Base-by-base conservation (phyloP, 2,888 invertebrate genomes). In the Axea sp. region DNA sequence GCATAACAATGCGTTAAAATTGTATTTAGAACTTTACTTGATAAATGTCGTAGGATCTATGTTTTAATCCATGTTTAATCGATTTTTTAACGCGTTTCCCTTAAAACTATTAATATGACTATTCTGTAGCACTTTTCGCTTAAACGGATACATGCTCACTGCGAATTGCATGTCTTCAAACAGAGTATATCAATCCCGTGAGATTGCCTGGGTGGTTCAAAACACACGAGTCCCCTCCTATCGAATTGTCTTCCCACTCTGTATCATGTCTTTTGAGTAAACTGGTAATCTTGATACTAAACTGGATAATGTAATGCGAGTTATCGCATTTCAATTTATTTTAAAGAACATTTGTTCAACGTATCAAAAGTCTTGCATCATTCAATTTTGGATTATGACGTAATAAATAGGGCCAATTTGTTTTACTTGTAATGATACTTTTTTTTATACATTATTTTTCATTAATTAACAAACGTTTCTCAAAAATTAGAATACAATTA, bases 111-210 rank as follows among this genome's bases (percentile, higher is more conserved):
- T 57, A 31, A 33, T 30, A 6, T 14, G 39, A 39, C 31, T 37
- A 3, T 39, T 22, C 31, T 57, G 30, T 17, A 39, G 17, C 17
- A 47, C 47, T 67, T 43, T 47, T 24, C 39, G 55, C 67, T 24
- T 26, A 39, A 67, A 55, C 45, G 57, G 14, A 57, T 47, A 45
- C 55, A 55, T 67, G 47, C 67, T 67, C 67, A 67, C 67, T 67
- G 67, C 22, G 31, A 26, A 15, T 30, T 49, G 67, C 39, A 47
- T 57, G 67, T 57, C 57, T 39, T 49, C 17, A 31, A 31, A 47
- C 57, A 15, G 39, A 49, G 47, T 67, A 57, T 67, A 67, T 55
- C 24, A 55, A 37, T 67, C 33, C n/a, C 22, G 28, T 7, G 43
- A 15, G 12, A n/a, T 28, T 12, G 49, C 9, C 41, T 31, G 49